Percentiles rank a stretch among this genome's conserved stretches.
Evolutionary conservation across 2,113 vertebrate species (phyloP).

Genomic region (Nannospalax galili): DNA sequence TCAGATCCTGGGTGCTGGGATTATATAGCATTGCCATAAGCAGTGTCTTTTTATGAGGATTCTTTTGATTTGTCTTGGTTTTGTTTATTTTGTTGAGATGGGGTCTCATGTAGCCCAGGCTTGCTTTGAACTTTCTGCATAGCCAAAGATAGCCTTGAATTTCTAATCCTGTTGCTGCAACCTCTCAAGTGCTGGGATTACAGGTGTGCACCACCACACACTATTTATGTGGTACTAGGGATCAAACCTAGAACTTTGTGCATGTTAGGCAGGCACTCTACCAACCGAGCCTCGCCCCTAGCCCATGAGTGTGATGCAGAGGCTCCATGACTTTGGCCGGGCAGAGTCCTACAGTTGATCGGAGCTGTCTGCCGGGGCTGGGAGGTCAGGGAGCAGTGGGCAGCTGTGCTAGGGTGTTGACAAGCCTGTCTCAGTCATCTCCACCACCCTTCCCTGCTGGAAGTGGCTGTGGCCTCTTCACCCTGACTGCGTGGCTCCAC

Average conservation of each 20-base stretch:
- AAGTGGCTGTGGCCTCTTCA: background rate
- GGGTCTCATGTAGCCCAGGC: background rate
- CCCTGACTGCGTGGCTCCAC: background rate
- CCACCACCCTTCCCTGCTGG: background rate
- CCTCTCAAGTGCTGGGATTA: background rate
- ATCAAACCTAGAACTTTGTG: background rate
- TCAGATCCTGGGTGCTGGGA: background rate
- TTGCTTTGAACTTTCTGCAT: background rate
- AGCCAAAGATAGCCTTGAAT: background rate
- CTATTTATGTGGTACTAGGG: too few relatives aligned
- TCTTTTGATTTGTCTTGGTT: background rate
- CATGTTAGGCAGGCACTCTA: background rate
- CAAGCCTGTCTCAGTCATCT: background rate
- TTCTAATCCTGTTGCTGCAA: background rate
- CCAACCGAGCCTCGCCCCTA: background rate
- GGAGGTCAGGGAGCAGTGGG: background rate
- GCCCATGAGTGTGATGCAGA: background rate
- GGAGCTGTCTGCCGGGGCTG: background rate
- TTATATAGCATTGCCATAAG: background rate
- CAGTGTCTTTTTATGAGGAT: constrained; percentile 28
- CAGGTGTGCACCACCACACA: background rate
- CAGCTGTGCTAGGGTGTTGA: background rate
- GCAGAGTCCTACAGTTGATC: background rate
- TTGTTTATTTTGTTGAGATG: background rate
- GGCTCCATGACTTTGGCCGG: background rate